Conservation (phyloP, 2,113 vertebrate genomes). For the Rissa tridactyla region DNA sequence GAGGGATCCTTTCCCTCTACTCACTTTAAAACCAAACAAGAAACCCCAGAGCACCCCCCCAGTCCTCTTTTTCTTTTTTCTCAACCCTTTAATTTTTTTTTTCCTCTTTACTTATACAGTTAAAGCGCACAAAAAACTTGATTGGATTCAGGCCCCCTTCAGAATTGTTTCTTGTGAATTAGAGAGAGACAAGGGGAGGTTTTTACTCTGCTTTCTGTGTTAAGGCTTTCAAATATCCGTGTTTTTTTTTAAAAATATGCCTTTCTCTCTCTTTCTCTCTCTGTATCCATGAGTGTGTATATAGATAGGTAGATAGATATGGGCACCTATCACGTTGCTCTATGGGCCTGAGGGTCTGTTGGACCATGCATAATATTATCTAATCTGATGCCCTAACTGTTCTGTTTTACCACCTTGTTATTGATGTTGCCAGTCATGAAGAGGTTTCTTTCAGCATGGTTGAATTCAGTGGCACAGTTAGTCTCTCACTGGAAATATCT, state of each 20-base stretch:
- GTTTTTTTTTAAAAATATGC: background rate
- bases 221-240: background rate
- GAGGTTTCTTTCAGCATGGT: constrained; percentile 9
- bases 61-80: background rate
- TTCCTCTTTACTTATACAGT: background rate
- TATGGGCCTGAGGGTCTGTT: background rate
- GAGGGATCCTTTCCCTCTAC: background rate
- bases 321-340: background rate
- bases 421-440: constrained; percentile 23
- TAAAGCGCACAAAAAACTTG: background rate
- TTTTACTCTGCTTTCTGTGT: background rate
- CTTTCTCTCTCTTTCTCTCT: background rate
- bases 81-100: background rate
- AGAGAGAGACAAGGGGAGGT: background rate
- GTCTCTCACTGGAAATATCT: constrained; percentile 24
- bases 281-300: background rate
- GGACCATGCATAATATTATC: background rate
- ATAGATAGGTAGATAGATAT: no score
- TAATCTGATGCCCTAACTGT: background rate
- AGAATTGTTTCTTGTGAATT: background rate
- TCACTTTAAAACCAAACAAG: background rate
- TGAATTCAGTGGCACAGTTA: constrained; percentile 32
- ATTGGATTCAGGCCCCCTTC: background rate
- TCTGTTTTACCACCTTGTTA: constrained; percentile 49
- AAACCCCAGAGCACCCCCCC: rapidly evolving